Evolutionary conservation across 30 jellyfish, hydroid and myxozoan genomes (phyloP).

Genomic region (Rhopilema esculentum): DNA sequence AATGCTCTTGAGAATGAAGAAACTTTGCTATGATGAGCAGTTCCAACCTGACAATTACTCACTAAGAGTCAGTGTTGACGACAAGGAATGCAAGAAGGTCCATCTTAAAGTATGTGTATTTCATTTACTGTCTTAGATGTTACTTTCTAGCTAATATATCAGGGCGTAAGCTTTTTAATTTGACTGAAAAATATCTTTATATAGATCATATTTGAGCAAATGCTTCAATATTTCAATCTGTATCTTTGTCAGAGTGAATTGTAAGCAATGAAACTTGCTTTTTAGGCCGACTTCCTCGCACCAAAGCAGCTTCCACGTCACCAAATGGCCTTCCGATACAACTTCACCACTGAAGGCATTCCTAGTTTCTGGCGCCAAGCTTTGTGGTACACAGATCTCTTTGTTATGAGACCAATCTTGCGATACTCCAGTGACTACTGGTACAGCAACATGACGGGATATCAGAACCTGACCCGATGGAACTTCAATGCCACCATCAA

Average conservation of each 20-base stretch:
- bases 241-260: neutral
- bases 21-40: conserved; percentile 53
- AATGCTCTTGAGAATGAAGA: conserved; percentile 53
- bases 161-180: neutral
- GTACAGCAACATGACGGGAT: conserved; percentile 30
- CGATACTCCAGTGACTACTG: conserved; percentile 51
- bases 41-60: conserved; percentile 59
- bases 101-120: conserved; percentile 22
- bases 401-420: conserved; percentile 39
- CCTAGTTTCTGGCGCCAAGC: conserved; percentile 58
- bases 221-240: neutral
- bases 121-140: neutral
- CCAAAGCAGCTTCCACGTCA: conserved; percentile 75
- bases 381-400: conserved; percentile 36
- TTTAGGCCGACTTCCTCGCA: conserved; percentile 59
- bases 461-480: conserved; percentile 47
- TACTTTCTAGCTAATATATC: neutral
- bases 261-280: no score
- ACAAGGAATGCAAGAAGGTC: conserved; percentile 48
- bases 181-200: neutral
- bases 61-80: conserved; percentile 40
- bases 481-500: conserved; percentile 45
- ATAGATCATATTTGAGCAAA: neutral
- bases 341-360: conserved; percentile 60
- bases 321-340: conserved; percentile 62